Conservation (phyloP, 2,888 invertebrate genomes). For the Drosophila putrida region DNA sequence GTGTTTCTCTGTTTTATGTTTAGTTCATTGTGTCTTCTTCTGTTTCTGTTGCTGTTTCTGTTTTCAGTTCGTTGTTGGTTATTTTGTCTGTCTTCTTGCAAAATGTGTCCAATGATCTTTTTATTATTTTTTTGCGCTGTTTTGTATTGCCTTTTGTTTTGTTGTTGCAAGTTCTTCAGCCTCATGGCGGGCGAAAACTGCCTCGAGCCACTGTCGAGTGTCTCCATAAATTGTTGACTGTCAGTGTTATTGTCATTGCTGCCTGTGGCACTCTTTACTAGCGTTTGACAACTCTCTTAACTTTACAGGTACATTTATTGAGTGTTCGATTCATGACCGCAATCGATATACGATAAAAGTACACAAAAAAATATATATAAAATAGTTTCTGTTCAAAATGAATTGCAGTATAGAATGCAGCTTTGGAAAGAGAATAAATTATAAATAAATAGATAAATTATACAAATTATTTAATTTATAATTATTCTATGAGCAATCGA, state of each 20-base stretch:
- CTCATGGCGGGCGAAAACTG: constrained; percentile 40
- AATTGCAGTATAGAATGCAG: too few species aligned
- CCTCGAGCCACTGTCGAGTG: constrained; percentile 38
- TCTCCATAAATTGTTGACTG: constrained; percentile 53
- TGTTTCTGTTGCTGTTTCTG: neutral
- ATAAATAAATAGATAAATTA: too few species aligned
- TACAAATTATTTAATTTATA: too few species aligned
- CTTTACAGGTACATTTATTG: constrained; percentile 28
- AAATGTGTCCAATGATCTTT: constrained; percentile 76
- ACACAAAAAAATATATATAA: too few species aligned
- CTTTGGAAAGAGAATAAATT: too few species aligned
- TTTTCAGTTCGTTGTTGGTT: constrained; percentile 47
- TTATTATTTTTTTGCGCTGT: constrained; percentile 25
- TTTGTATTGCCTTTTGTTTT: constrained; percentile 62
- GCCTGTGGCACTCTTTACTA: constrained; percentile 34
- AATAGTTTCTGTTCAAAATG: too few species aligned
- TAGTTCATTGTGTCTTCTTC: constrained; percentile 50
- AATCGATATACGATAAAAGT: constrained; percentile 7
- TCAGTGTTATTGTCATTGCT: constrained; percentile 48
- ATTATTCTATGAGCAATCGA: too few species aligned
- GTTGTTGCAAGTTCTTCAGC: constrained; percentile 31
- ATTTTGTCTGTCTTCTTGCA: constrained; percentile 39
- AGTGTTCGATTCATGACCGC: neutral
- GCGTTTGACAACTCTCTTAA: constrained; percentile 61
- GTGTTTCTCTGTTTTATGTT: constrained; percentile 52